Percentiles rank a stretch among this genome's conserved stretches.
Evolutionary conservation across 2,113 vertebrate genomes (phyloP).

Genomic region (Ictalurus furcatus): DNA sequence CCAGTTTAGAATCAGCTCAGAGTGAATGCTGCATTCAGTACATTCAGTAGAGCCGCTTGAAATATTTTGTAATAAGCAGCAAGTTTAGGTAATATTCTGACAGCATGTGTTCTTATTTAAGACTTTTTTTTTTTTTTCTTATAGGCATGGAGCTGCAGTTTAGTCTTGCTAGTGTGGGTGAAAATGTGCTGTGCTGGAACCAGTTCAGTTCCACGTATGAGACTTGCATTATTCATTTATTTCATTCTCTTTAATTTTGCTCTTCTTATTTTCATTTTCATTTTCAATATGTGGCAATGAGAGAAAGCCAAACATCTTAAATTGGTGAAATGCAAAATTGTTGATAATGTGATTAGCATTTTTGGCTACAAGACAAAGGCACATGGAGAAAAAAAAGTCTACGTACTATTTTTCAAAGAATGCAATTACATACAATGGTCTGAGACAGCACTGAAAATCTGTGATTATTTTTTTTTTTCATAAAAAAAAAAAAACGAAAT

Average conservation of each 20-base stretch:
- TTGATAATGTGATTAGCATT: not conserved
- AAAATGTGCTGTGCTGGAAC: not conserved
- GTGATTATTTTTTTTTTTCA: not conserved
- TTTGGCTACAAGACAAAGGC: not conserved
- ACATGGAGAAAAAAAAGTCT: not conserved
- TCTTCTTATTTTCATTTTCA: not conserved
- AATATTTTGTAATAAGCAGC: not conserved
- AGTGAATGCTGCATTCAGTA: not conserved
- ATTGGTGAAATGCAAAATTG: not conserved
- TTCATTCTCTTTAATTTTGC: not conserved
- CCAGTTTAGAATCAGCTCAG: not conserved
- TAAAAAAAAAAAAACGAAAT: not conserved
- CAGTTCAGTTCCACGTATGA: not conserved
- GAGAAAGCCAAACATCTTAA: not conserved
- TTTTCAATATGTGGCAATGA: not conserved
- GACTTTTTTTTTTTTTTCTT: too few species aligned
- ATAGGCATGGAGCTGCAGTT: not conserved
- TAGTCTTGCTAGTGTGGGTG: not conserved
- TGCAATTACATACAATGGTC: not conserved
- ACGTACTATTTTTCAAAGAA: not conserved
- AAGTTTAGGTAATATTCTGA: not conserved
- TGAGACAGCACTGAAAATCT: not conserved
- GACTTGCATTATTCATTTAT: not conserved
- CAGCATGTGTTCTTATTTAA: constrained; percentile 26
- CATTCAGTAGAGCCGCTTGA: not conserved